These are phyloP conservation scores for Drosophila demipolita DNA, from an alignment of 2,888 invertebrate species.

Conservation along the genomic window DNA sequence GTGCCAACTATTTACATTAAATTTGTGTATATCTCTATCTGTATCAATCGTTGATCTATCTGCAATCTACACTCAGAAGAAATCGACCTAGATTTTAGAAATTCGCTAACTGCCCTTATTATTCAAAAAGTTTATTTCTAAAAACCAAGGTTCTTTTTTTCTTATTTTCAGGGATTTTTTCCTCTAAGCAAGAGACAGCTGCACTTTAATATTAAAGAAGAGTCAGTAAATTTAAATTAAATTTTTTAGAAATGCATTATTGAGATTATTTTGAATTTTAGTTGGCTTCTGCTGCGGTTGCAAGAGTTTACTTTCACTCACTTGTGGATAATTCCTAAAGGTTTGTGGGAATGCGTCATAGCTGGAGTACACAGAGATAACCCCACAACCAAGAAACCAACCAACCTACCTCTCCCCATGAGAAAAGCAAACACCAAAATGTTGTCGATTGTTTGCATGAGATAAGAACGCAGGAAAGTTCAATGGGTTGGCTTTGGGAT, in stretches of 20 bases:
- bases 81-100: not conserved
- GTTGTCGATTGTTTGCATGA: conserved; percentile 37
- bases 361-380: not conserved
- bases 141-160: not conserved
- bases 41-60: not conserved
- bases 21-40: not conserved
- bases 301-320: not conserved
- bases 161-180: not conserved
- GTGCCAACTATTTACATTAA: not conserved
- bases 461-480: conserved; percentile 40
- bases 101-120: not conserved
- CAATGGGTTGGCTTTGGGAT: not conserved
- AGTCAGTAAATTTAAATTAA: not conserved
- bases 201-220: not conserved
- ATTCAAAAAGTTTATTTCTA: not conserved
- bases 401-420: conserved; percentile 46
- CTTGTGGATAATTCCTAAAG: not conserved
- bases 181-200: not conserved
- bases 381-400: conserved; percentile 22
- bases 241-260: too few relatives aligned
- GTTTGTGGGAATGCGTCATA: not conserved
- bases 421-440: not conserved
- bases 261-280: not conserved
- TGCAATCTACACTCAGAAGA: not conserved
- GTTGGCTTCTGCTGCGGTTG: not conserved